Base-by-base conservation (phyloP, 1,140 invertebrate genomes). In the Lanistes nyassanus region DNA sequence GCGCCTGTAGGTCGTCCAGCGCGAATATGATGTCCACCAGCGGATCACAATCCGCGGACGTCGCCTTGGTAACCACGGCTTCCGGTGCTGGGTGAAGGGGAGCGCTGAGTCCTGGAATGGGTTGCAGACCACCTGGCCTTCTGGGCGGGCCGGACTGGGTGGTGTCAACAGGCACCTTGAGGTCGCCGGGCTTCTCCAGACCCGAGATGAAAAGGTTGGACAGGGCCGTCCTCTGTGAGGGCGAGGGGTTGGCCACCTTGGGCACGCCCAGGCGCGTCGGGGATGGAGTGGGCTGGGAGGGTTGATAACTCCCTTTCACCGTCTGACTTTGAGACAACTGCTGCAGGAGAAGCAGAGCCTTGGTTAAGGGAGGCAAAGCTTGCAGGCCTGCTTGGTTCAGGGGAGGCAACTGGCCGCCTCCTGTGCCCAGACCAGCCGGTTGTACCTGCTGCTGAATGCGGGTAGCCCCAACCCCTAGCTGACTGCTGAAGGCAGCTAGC, bases 1-100 rank as follows among this genome's bases (percentile, higher is more conserved):
- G 56, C 26, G 34, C 42, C 55, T 58, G 29, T 34, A 72, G 56
- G 70, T 60, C 55, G 26, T 72, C 70, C 56, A 72, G 70, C 3
- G 70, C 70, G 70, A 72, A 72, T 36, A 72, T 56, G 9, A 56
- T 36, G 70, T 72, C 70, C 70, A 72, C 70, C 13, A 39, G 36
- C 70, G 37, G 36, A 37, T 72, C 70, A 36, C 70, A 72, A 1
- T 34, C 55, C 31, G 19, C 3, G 37, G n/a, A n/a, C 2, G 26
- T 29, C 2, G 11, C 47, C 34, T 16, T 42, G 11, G 31, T 42
- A n/a, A 29, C 53, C 11, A 23, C 9, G 5, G 51, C 68, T 16
- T 42, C 29, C 4, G n/a, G 6, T 3, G 36, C 13, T 5, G 5
- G 16, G 3, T 58, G 11, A 9, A n/a, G n/a, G 51, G 68, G 53